These are phyloP conservation scores for Bostrychus sinensis DNA, from an alignment of 2,113 vertebrate genomes.

Conservation along the genomic window DNA sequence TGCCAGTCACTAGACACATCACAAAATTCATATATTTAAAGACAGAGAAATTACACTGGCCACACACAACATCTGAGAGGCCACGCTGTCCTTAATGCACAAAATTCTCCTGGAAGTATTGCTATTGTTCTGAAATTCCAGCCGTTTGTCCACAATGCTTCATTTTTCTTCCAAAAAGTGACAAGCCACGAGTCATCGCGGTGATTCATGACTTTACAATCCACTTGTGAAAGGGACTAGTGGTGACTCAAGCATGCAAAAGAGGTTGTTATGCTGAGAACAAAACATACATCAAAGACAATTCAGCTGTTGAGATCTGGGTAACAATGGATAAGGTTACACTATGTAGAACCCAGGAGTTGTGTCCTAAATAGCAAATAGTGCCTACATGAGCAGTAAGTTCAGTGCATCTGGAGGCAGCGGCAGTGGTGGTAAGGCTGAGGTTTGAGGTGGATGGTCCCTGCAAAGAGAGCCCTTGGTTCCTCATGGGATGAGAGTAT, in stretches of 20 bases:
- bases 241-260: constrained; percentile 50
- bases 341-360: constrained; percentile 36
- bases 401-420: constrained; percentile 43
- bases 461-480: constrained; percentile 59
- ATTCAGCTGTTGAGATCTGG: constrained; percentile 29
- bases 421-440: constrained; percentile 59
- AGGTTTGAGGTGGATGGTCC: constrained; percentile 61
- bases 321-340: constrained; percentile 37
- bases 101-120: constrained; percentile 52
- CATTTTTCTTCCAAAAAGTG: constrained; percentile 56
- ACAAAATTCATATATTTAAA: constrained; percentile 59
- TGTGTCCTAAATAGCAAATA: too few species aligned
- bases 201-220: constrained; percentile 53
- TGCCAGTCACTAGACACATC: constrained; percentile 56
- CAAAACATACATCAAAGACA: constrained; percentile 40
- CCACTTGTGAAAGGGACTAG: constrained; percentile 38
- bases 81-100: constrained; percentile 44
- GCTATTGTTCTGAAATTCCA: constrained; percentile 64
- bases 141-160: constrained; percentile 52
- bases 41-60: constrained; percentile 49
- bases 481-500: constrained; percentile 43
- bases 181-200: constrained; percentile 60
- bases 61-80: constrained; percentile 61
- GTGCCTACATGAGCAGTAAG: constrained; percentile 38
- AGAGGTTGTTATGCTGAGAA: constrained; percentile 32